phyloP scores from a whole-genome alignment of 2,888 invertebrate genomes.

The Subacronicta megacephala region DNA sequence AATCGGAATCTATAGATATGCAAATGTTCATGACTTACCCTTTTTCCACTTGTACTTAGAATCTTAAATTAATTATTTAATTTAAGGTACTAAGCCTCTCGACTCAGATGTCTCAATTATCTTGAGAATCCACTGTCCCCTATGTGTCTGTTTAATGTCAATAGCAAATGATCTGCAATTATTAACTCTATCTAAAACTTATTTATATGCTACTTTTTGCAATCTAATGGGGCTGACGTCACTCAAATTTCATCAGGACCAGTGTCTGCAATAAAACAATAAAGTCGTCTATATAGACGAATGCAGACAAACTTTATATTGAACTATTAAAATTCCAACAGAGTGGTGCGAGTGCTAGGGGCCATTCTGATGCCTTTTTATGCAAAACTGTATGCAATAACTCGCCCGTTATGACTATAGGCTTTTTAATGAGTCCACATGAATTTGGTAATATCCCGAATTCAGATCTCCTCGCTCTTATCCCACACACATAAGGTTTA shows the following conservation, averaged over 20 bases:
- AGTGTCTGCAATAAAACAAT: constrained; percentile 52
- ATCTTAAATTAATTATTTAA: constrained; percentile 3
- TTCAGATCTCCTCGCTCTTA: constrained; percentile 25
- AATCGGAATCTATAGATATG: neutral
- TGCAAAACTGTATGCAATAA: constrained; percentile 82
- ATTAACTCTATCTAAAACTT: neutral
- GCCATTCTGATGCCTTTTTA: constrained; percentile 67
- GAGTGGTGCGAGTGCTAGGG: constrained; percentile 33
- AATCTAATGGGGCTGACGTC: constrained; percentile 12
- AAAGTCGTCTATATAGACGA: constrained; percentile 58
- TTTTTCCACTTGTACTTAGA: constrained; percentile 1
- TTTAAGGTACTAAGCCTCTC: too few relatives aligned
- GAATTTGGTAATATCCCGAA: constrained; percentile 56
- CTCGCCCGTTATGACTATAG: constrained; percentile 68
- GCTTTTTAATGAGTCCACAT: constrained; percentile 72
- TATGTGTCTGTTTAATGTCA: constrained; percentile 4
- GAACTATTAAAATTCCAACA: constrained; percentile 79
- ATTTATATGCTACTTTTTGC: neutral
- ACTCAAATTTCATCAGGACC: constrained; percentile 13
- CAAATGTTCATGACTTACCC: constrained; percentile 10
- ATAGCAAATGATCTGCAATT: neutral
- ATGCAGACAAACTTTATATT: constrained; percentile 64
- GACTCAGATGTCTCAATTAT: constrained; percentile 32
- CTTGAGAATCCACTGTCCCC: constrained; percentile 1
- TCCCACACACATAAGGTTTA: constrained; percentile 41